Evolutionary conservation across 2,113 vertebrate species (phyloP), one percentile per base, ranked within the genome.

Genomic region (Cervus canadensis): DNA sequence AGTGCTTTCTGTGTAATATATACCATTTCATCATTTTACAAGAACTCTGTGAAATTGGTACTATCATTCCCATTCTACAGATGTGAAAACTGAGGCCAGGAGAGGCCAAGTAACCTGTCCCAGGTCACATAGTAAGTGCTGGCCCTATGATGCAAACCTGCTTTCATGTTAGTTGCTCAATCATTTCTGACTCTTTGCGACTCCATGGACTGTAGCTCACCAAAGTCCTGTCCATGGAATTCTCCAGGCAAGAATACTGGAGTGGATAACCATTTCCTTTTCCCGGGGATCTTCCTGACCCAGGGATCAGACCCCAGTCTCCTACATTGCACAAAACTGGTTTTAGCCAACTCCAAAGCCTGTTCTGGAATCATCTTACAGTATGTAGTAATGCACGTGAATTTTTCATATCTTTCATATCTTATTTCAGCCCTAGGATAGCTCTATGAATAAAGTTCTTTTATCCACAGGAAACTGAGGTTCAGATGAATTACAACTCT

Each of bases 351-450:
- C 50, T 25, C 36, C 26, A 26, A 7, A 64, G 48, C 28, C 54
- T 43, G 5, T 15, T 13, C n/a, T 7, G 6, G 11, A 1, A 4
- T 33, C 71, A 3, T 26, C 43, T 17, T 56, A 36, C 13, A 1
- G 28, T 1, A 3, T 48, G 45, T 4, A 14, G 33, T 25, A 23
- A 14, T 12, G 33, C 57, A 23, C 2, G 0, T 6, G 62, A 57
- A 23, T 50, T 48, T 60, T 25, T 60, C 26, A 4, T 26, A 12
- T 52, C 74, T 30, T 36, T 48, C 23, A 21, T 40, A 30, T 19
- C 52, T 74, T 23, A 17, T 2, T 26, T 79, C 60, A 82, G 23
- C 60, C 89, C 74, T 50, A 40, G 48, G 28, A 19, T 45, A n/a
- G 9, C 25, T 45, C 57, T 16, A 1, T 54, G 60, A 92, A 76